Evolutionary conservation across 1,140 invertebrate genomes (phyloP).

Genomic region (Caenorhabditis brenneri): DNA sequence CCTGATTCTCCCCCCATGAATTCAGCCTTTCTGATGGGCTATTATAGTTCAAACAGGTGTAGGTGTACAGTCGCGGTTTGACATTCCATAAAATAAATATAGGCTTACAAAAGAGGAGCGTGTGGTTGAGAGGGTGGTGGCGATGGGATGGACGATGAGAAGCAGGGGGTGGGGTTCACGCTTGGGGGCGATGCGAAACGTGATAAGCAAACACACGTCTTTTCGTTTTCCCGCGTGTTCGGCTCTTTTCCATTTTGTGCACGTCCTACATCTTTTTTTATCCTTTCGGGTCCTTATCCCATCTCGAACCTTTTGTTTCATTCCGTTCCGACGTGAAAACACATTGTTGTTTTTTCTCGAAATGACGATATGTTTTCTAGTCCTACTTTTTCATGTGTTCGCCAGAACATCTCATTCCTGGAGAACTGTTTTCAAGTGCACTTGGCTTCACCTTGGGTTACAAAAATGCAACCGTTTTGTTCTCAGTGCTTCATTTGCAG

Average conservation of each 20-base stretch:
- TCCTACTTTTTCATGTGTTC: not conserved
- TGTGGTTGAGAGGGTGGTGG: slow-evolving; percentile 4
- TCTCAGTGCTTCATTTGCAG: not conserved
- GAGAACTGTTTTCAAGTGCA: not conserved
- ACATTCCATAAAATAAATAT: slow-evolving; percentile 42
- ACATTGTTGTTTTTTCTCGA: not conserved
- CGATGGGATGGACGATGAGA: slow-evolving; percentile 6
- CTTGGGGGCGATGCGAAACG: slow-evolving; percentile 39
- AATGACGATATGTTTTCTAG: not conserved
- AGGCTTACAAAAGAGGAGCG: slow-evolving; percentile 38
- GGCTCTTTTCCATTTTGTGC: slow-evolving; percentile 6
- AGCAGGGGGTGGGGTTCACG: slow-evolving; percentile 38
- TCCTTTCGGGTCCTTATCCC: slow-evolving; percentile 12
- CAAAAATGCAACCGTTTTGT: not conserved
- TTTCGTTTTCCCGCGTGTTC: not conserved
- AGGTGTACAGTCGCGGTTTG: slow-evolving; percentile 31
- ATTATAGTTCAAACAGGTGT: slow-evolving; percentile 37
- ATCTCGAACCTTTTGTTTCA: not conserved
- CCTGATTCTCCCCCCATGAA: not conserved
- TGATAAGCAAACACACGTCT: slow-evolving; percentile 39
- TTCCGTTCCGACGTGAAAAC: not conserved
- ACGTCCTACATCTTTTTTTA: not conserved
- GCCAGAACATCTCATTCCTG: not conserved
- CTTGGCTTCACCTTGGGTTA: not conserved
- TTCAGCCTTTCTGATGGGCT: not conserved